Evolutionary conservation across 2,888 invertebrate species (phyloP).

Genomic region (Mythimna albipuncta): DNA sequence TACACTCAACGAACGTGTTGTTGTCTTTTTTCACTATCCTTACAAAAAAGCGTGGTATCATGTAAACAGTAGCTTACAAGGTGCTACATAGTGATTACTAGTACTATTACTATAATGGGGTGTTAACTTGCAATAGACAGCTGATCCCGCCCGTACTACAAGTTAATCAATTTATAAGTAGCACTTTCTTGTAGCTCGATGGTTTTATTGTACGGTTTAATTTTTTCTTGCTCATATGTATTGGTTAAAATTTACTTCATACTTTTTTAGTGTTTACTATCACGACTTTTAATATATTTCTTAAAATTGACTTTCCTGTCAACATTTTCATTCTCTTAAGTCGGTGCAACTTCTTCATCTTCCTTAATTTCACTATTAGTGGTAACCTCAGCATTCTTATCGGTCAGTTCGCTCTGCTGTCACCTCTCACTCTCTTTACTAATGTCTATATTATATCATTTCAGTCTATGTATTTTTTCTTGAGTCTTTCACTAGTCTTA

Average conservation of each 20-base stretch:
- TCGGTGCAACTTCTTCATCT: background rate
- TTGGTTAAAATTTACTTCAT: background rate
- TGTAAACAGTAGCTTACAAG: slow-evolving; percentile 68
- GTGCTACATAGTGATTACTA: slow-evolving; percentile 72
- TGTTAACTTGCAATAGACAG: slow-evolving; percentile 82
- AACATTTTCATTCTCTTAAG: background rate
- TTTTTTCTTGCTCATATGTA: background rate
- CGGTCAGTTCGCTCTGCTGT: too few relatives aligned
- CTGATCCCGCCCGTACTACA: slow-evolving; percentile 72
- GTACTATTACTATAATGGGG: slow-evolving; percentile 76
- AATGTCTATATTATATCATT: too few relatives aligned
- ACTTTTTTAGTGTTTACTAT: background rate
- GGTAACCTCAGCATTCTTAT: too few relatives aligned
- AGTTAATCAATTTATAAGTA: slow-evolving; percentile 60
- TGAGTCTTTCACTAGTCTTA: background rate
- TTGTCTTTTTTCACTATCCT: background rate
- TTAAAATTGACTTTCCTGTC: background rate
- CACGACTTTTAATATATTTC: background rate
- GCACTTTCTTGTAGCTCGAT: slow-evolving; percentile 36
- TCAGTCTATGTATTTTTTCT: background rate
- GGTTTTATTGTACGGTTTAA: slow-evolving; percentile 8
- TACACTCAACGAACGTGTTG: background rate
- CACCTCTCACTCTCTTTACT: background rate
- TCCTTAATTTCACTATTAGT: background rate
- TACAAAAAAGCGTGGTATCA: slow-evolving; percentile 44